A percentile compares a stretch with the other conserved stretches of the same genome.
Evolutionary conservation across 2,113 vertebrate species (phyloP).

Genomic region (Bagarius yarrelli): DNA sequence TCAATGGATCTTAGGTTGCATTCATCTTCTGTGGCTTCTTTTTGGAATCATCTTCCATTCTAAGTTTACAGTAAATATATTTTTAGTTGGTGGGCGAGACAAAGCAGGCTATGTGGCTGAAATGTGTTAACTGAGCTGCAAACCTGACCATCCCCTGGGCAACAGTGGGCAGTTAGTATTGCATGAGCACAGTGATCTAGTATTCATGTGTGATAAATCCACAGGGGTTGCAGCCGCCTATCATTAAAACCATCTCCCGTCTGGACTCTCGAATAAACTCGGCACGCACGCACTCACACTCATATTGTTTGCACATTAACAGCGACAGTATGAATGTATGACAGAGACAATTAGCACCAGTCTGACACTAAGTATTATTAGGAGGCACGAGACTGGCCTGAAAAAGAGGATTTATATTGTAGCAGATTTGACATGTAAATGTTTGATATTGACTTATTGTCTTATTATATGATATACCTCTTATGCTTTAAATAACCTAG

Average conservation of each 20-base stretch:
- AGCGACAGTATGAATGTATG: not conserved
- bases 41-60: constrained; percentile 45
- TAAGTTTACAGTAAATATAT: constrained; percentile 46
- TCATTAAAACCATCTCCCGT: constrained; percentile 43
- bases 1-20: constrained; percentile 16
- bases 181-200: constrained; percentile 50
- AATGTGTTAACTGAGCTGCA: constrained; percentile 51
- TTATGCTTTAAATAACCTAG: not conserved
- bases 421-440: not conserved
- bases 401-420: not conserved
- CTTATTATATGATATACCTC: not conserved
- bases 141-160: constrained; percentile 51
- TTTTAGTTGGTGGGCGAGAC: constrained; percentile 42
- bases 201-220: constrained; percentile 52
- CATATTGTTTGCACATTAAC: constrained; percentile 19
- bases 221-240: constrained; percentile 39
- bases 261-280: constrained; percentile 43
- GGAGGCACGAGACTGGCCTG: not conserved
- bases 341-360: constrained; percentile 7
- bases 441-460: not conserved
- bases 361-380: not conserved
- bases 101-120: constrained; percentile 24
- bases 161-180: constrained; percentile 48
- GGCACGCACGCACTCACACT: constrained; percentile 19
- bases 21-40: constrained; percentile 42